Conservation (phyloP, 2,113 vertebrate genomes). For the Notothenia rossii region DNA sequence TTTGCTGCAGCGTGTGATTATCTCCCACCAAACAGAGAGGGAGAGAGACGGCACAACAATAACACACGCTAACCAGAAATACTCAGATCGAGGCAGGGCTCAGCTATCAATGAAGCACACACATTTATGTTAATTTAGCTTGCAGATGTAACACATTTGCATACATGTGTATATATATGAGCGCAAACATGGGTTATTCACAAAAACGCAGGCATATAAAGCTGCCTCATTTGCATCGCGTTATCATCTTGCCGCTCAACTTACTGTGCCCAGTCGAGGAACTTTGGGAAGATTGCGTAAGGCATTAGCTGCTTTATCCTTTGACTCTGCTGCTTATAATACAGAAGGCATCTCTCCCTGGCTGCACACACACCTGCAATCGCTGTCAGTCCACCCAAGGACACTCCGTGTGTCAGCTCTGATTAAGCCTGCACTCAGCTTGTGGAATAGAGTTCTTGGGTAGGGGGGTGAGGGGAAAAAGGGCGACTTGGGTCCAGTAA, state of each 20-base stretch:
- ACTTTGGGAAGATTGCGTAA: conserved; percentile 20
- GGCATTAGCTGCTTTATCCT: conserved; percentile 35
- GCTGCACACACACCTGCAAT: conserved; percentile 54
- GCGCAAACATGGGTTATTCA: conserved; percentile 9
- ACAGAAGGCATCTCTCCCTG: conserved; percentile 32
- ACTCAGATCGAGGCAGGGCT: background rate
- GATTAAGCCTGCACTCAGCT: conserved; percentile 76
- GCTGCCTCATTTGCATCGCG: conserved; percentile 27
- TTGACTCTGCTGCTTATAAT: conserved; percentile 52
- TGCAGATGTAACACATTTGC: conserved; percentile 48
- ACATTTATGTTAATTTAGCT: conserved; percentile 43
- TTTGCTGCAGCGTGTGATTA: conserved; percentile 29
- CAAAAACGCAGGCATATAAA: conserved; percentile 15
- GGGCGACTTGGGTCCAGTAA: conserved; percentile 71
- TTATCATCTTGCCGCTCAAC: conserved; percentile 12
- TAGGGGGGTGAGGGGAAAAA: conserved; percentile 43
- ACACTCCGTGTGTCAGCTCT: conserved; percentile 71
- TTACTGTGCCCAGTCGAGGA: conserved; percentile 5
- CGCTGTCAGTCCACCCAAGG: conserved; percentile 70
- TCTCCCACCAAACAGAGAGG: conserved; percentile 12
- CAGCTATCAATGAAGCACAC: conserved; percentile 25
- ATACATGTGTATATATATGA: conserved; percentile 15
- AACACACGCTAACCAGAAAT: conserved; percentile 32
- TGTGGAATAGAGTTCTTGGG: conserved; percentile 65
- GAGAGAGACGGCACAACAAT: conserved; percentile 17